A percentile compares a stretch with the other conserved stretches of the same genome.
These are phyloP conservation scores for Araneus ventricosus DNA, from an alignment of 1,140 invertebrate species.

Conservation along the genomic window DNA sequence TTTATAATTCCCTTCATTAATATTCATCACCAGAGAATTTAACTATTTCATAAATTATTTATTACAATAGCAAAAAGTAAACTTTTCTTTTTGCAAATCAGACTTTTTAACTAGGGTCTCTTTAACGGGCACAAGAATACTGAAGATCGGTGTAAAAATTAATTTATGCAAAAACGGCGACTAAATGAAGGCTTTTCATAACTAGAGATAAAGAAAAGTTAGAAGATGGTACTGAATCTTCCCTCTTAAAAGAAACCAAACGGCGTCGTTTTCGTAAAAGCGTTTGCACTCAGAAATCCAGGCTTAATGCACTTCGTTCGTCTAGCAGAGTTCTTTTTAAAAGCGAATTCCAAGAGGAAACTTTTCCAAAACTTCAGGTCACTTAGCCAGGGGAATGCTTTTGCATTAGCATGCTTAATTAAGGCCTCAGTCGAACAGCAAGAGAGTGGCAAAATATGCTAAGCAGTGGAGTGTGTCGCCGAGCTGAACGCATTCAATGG, in stretches of 20 bases:
- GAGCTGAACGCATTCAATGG: background rate
- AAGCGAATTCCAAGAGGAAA: slow-evolving; percentile 27
- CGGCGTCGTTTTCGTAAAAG: slow-evolving; percentile 26
- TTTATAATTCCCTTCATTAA: too few relatives aligned
- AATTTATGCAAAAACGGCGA: background rate
- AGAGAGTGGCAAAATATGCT: slow-evolving; percentile 64
- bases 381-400: slow-evolving; percentile 15
- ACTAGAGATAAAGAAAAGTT: background rate
- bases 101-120: too few relatives aligned
- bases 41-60: too few relatives aligned
- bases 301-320: background rate
- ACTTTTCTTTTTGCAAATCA: too few relatives aligned
- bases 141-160: background rate
- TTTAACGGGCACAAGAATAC: too few relatives aligned
- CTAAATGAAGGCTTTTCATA: background rate
- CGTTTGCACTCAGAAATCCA: background rate
- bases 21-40: too few relatives aligned
- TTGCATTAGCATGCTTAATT: slow-evolving; percentile 64
- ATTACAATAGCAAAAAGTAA: too few relatives aligned
- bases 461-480: slow-evolving; percentile 23
- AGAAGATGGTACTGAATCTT: background rate
- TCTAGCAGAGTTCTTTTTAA: slow-evolving; percentile 19
- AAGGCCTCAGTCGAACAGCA: slow-evolving; percentile 20
- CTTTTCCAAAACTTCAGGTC: slow-evolving; percentile 16
- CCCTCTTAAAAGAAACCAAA: background rate